A percentile compares a stretch with the other conserved stretches of the same genome.
Conservation (phyloP, 1,140 invertebrate species). For the Pteromalus puparum region DNA sequence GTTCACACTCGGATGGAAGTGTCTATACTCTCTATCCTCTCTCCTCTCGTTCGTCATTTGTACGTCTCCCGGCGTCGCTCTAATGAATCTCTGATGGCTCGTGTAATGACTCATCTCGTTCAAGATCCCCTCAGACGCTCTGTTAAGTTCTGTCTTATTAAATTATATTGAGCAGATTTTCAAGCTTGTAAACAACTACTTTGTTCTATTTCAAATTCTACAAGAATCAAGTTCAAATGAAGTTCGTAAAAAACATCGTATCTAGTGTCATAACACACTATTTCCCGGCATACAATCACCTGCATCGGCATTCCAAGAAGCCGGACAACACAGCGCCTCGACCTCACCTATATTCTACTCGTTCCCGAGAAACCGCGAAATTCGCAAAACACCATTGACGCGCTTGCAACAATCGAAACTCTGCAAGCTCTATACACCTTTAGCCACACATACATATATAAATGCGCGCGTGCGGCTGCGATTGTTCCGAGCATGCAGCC, state of each 20-base stretch:
- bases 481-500: not conserved
- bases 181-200: too few relatives aligned
- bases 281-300: not conserved
- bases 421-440: not conserved
- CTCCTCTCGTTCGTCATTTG: too few relatives aligned
- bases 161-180: too few relatives aligned
- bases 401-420: not conserved
- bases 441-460: not conserved
- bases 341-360: not conserved
- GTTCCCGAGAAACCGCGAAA: not conserved
- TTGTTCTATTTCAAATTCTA: too few relatives aligned
- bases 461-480: not conserved
- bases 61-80: not conserved
- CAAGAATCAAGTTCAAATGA: too few relatives aligned
- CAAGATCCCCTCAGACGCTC: too few relatives aligned
- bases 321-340: not conserved
- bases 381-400: conserved; percentile 14
- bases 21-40: too few relatives aligned
- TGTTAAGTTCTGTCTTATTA: too few relatives aligned
- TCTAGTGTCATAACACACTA: too few relatives aligned
- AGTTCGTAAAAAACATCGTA: too few relatives aligned
- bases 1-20: too few relatives aligned
- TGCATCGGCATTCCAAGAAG: not conserved
- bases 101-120: not conserved
- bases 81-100: not conserved